Conservation (phyloP, 2,797 vertebrate species). For the Emydoidea blandingii region DNA sequence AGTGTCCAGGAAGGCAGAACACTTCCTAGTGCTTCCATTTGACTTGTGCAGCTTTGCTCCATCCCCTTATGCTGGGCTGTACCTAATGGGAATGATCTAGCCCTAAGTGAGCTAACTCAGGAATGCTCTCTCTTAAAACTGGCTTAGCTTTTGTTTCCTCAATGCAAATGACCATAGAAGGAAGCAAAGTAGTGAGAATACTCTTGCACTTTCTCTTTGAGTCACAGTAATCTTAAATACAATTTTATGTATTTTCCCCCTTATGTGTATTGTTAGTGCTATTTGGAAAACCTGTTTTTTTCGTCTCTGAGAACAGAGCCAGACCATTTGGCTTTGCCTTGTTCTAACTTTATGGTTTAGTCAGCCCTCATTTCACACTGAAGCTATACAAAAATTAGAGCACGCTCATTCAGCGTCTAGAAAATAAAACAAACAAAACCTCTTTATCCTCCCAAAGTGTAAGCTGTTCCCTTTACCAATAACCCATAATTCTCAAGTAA, state of each 20-base stretch:
- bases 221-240: background rate
- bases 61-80: background rate
- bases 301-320: background rate
- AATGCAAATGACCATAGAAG: background rate
- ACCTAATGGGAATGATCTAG: background rate
- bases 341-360: conserved; percentile 28
- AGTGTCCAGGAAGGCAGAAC: background rate
- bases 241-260: background rate
- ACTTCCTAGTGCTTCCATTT: background rate
- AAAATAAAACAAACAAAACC: background rate
- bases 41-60: background rate
- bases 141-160: background rate
- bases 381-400: conserved; percentile 31
- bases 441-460: background rate
- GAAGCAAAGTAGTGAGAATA: background rate
- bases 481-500: conserved; percentile 24
- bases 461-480: conserved; percentile 5
- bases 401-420: background rate
- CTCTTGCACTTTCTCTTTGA: background rate
- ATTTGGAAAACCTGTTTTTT: conserved; percentile 17
- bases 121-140: background rate
- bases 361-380: conserved; percentile 28
- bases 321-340: conserved; percentile 8
- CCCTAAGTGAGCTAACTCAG: background rate
- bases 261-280: background rate